Evolutionary conservation across 2,113 vertebrate species (phyloP), one percentile per base, ranked within the genome.

Genomic region (Tachycineta bicolor): DNA sequence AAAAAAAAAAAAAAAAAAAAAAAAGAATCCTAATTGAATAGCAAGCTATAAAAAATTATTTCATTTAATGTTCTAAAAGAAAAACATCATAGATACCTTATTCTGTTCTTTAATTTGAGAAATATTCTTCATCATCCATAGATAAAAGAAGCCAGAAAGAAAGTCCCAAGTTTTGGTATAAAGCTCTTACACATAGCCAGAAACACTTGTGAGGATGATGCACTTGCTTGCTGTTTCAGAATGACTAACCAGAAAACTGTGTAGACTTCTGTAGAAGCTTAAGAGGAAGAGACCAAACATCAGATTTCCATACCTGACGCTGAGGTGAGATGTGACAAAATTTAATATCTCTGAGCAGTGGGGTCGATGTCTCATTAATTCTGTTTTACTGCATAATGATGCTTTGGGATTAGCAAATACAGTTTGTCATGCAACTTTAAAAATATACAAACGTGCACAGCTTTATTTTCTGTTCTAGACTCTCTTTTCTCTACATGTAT

Each of bases 361-460:
- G 26, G 5, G 26, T 26, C 90, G 39, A 53, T 64, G 63, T 86
- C 26, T 74, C 20, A 81, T 78, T 77, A 92, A 43, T 44, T 91
- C 63, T 80, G 43, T 63, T 90, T 83, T 41, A 74, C 29, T 41
- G 31, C 33, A 43, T 69, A 85, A 73, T 46, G 39, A 83, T 70
- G 34, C 47, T 86, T 71, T 90, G 44, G 49, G 62, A 71, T 64
- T 46, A 90, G 11, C 18, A 59, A 86, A 87, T 75, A 43, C 0
- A 2, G 44, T 93, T 84, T 94, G 26, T 39, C 74, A 85, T 60
- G 47, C 31, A 93, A 63, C 68, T 96, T 93, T 34, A 89, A 92
- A 91, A 91, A 58, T 34, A 69, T 8, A 73, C 31, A 87, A 50
- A 92, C 79, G 70, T 87, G 53, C 50, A 59, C 2, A 6, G 58